phyloP scores from a whole-genome alignment of 2,888 invertebrate genomes.

The Napeogenes inachia region DNA sequence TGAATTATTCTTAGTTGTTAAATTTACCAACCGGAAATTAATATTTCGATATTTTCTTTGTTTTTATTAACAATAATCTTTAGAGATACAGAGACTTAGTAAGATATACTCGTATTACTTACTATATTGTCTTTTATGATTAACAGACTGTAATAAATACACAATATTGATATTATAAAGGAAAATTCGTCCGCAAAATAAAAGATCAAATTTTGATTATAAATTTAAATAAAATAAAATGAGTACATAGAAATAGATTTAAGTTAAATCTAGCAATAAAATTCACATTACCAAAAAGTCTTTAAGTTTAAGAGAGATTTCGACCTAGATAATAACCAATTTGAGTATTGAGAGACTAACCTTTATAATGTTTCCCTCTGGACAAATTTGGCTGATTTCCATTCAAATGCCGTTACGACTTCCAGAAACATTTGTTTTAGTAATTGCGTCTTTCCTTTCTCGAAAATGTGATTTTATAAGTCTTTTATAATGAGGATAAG shows the following conservation, averaged over 20 bases:
- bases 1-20: too few relatives aligned
- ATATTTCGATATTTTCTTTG: too few relatives aligned
- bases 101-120: too few relatives aligned
- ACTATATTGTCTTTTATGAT: too few relatives aligned
- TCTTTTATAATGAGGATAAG: neutral
- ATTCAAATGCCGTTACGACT: constrained; percentile 20
- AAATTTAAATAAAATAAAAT: too few relatives aligned
- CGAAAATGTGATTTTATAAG: constrained; percentile 8
- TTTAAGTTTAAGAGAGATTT: neutral
- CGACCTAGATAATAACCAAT: constrained; percentile 1
- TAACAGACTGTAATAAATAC: too few relatives aligned
- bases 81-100: too few relatives aligned
- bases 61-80: too few relatives aligned
- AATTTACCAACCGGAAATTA: too few relatives aligned
- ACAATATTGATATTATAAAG: too few relatives aligned
- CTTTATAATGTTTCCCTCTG: constrained; percentile 21
- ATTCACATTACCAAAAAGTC: neutral
- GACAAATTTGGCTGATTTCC: constrained; percentile 23
- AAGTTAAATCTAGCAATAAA: neutral
- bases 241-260: neutral
- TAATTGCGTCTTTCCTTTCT: constrained; percentile 11
- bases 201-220: too few relatives aligned
- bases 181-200: too few relatives aligned
- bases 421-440: constrained; percentile 18
- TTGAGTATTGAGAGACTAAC: constrained; percentile 10